Evolutionary conservation across 2,113 vertebrate species (phyloP).

Genomic region (Sarotherodon lohbergeri): DNA sequence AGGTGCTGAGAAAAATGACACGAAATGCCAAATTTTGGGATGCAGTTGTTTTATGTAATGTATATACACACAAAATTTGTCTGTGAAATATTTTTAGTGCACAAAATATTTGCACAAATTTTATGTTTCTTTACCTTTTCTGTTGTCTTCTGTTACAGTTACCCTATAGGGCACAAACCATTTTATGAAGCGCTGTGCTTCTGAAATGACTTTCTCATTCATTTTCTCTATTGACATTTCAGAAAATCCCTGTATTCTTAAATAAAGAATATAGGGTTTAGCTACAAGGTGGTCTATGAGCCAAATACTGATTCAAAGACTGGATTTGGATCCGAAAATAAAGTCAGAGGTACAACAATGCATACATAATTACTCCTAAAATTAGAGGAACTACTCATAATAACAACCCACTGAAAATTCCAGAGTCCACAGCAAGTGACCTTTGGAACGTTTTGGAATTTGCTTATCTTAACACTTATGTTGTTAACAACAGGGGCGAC

Average conservation of each 20-base stretch:
- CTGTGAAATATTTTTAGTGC: not conserved
- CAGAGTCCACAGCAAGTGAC: not conserved
- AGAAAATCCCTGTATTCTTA: not conserved
- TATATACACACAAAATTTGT: fast-evolving
- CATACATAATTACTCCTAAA: not conserved
- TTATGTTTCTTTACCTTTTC: fast-evolving
- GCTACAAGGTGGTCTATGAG: not conserved
- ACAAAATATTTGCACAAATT: not conserved
- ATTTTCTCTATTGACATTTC: not conserved
- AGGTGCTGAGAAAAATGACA: not conserved
- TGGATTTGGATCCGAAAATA: not conserved
- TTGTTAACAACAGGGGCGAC: not conserved
- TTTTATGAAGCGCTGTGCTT: not conserved
- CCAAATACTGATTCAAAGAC: not conserved
- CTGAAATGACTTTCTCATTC: not conserved
- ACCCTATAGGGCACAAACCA: not conserved
- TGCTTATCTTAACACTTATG: not conserved
- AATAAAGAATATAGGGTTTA: not conserved
- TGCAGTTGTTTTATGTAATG: fast-evolving
- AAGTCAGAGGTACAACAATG: not conserved
- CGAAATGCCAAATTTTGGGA: not conserved
- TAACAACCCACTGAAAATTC: not conserved
- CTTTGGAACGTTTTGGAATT: not conserved
- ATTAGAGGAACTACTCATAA: not conserved
- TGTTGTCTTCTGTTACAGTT: fast-evolving